Percentiles rank a stretch among this genome's conserved stretches.
Evolutionary conservation across 1,140 invertebrate genomes (phyloP).

Genomic region (Drosophila navojoa): DNA sequence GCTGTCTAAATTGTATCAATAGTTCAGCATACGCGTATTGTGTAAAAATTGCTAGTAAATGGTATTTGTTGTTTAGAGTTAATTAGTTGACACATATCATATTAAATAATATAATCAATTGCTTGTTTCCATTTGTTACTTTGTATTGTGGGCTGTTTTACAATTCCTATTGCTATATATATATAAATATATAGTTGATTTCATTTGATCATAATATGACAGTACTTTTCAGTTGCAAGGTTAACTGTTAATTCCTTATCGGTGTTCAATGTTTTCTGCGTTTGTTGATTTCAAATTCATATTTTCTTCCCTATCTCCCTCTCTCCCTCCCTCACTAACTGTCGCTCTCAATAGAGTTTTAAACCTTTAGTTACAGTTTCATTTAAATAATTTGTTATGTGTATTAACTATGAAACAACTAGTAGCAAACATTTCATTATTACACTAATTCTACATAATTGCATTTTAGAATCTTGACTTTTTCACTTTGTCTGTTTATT

Average conservation of each 20-base stretch:
- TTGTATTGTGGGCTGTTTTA: slow-evolving; percentile 50
- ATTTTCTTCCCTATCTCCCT: background rate
- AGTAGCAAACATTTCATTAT: slow-evolving; percentile 68
- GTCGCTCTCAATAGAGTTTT: slow-evolving; percentile 30
- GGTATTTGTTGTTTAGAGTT: slow-evolving; percentile 23
- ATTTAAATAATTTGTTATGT: slow-evolving; percentile 58
- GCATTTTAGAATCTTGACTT: slow-evolving; percentile 50
- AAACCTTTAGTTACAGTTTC: slow-evolving; percentile 55
- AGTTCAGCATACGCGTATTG: slow-evolving; percentile 51
- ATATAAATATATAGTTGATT: slow-evolving; percentile 30
- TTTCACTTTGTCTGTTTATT: slow-evolving; percentile 1
- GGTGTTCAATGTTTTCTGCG: slow-evolving; percentile 65
- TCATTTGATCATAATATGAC: slow-evolving; percentile 48
- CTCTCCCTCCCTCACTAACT: too few relatives aligned
- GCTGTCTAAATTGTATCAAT: slow-evolving; percentile 42
- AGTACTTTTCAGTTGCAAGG: slow-evolving; percentile 56
- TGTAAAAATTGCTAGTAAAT: slow-evolving; percentile 66
- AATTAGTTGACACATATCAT: slow-evolving; percentile 61
- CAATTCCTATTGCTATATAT: slow-evolving; percentile 30
- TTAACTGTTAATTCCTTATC: slow-evolving; percentile 66
- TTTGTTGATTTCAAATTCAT: slow-evolving; percentile 8
- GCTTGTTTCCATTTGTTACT: slow-evolving; percentile 58
- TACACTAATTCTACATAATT: slow-evolving; percentile 66
- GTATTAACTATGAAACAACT: slow-evolving; percentile 74
- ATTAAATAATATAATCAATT: slow-evolving; percentile 53